phyloP scores from a whole-genome alignment of 2,888 invertebrate species.

The Chironomus riparius region DNA sequence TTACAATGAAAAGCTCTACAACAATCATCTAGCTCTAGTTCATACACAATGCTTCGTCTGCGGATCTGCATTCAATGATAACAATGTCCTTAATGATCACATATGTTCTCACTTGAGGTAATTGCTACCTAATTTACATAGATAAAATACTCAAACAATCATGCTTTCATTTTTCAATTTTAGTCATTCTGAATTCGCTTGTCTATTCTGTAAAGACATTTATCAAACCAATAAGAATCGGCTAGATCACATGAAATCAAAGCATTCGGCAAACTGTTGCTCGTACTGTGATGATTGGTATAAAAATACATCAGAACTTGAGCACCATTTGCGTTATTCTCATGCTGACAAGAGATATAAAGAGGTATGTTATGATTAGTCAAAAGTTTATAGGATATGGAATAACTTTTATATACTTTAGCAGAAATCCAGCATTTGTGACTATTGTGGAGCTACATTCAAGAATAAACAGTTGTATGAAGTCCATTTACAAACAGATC shows the following conservation, averaged over 20 bases:
- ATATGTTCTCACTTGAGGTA: conserved; percentile 6
- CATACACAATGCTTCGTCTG: conserved; percentile 12
- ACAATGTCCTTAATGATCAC: background rate
- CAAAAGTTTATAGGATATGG: background rate
- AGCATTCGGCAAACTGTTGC: background rate
- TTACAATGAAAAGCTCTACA: conserved; percentile 12
- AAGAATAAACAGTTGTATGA: background rate
- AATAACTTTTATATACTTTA: background rate
- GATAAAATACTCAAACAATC: background rate
- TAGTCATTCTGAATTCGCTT: conserved; percentile 9
- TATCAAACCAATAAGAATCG: conserved; percentile 11
- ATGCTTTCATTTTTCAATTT: background rate
- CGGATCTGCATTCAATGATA: background rate
- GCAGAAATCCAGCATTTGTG: conserved; percentile 11
- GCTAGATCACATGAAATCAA: background rate
- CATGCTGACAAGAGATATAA: conserved; percentile 9
- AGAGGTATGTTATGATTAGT: background rate
- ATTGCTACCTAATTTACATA: background rate
- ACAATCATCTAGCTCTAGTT: conserved; percentile 9
- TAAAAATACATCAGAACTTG: background rate
- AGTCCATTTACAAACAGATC: background rate
- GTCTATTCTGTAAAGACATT: background rate
- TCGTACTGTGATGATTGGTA: background rate
- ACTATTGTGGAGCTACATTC: conserved; percentile 1
- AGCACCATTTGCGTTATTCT: background rate